These are phyloP conservation scores for Ophion ventricosus DNA, from an alignment of 2,888 invertebrate genomes.

Conservation along the genomic window DNA sequence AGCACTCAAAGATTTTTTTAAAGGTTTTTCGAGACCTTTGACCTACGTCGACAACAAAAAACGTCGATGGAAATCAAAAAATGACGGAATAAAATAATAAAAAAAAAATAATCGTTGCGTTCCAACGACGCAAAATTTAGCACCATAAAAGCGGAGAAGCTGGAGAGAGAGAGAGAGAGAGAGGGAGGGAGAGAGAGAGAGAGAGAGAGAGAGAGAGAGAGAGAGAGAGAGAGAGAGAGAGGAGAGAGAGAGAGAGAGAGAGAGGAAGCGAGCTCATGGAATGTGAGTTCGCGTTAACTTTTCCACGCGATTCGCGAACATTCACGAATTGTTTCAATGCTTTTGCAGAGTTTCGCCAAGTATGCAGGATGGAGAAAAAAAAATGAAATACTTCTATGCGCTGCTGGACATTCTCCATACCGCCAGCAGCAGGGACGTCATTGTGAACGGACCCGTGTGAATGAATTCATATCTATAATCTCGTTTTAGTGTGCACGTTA, in stretches of 20 bases:
- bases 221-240: not conserved
- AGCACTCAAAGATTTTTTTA: not conserved
- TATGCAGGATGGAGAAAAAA: conserved; percentile 11
- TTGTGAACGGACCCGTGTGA: not conserved
- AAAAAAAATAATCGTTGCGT: not conserved
- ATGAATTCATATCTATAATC: conserved; percentile 6
- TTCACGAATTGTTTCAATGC: conserved; percentile 33
- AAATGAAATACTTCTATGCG: conserved; percentile 18
- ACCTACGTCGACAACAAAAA: not conserved
- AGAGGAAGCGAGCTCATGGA: not conserved
- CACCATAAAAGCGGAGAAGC: not conserved
- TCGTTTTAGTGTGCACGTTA: conserved; percentile 34
- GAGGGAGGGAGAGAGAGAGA: conserved; percentile 1
- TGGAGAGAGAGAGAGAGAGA: not conserved
- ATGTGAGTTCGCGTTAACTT: conserved; percentile 29
- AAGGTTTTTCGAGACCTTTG: not conserved
- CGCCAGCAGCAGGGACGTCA: conserved; percentile 9
- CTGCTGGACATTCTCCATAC: conserved; percentile 12
- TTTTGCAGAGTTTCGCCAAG: conserved; percentile 26
- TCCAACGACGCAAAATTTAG: not conserved
- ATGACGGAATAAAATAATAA: not conserved
- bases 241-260: conserved; percentile 23
- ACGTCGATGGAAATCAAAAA: not conserved
- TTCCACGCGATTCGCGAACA: conserved; percentile 25
- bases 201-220: conserved; percentile 25